phyloP scores from a whole-genome alignment of 2,888 invertebrate species.

The Agonum fuliginosum region DNA sequence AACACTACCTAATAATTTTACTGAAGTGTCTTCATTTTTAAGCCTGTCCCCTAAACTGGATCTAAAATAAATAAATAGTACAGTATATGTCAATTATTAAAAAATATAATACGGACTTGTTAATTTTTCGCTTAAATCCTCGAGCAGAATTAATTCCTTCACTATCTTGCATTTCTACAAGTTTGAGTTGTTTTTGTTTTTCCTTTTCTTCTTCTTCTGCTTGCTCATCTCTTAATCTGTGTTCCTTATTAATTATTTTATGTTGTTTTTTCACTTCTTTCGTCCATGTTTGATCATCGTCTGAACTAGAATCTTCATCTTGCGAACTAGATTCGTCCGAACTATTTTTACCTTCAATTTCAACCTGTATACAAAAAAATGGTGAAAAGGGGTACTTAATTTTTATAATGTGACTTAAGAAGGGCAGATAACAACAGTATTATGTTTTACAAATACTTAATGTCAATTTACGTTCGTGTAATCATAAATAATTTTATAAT shows the following conservation, averaged over 20 bases:
- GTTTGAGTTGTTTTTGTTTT: slow-evolving; percentile 64
- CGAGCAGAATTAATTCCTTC: slow-evolving; percentile 70
- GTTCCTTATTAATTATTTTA: slow-evolving; percentile 77
- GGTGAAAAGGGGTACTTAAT: too few species aligned
- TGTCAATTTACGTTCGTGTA: too few species aligned
- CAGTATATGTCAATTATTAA: background rate
- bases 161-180: slow-evolving; percentile 63
- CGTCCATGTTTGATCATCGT: slow-evolving; percentile 87
- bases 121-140: slow-evolving; percentile 74
- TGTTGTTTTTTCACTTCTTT: slow-evolving; percentile 88
- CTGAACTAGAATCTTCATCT: slow-evolving; percentile 77
- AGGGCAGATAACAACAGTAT: too few species aligned
- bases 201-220: slow-evolving; percentile 69
- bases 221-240: slow-evolving; percentile 71
- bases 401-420: too few species aligned
- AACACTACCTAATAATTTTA: slow-evolving; percentile 76
- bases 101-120: slow-evolving; percentile 69
- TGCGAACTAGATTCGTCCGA: slow-evolving; percentile 71
- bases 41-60: slow-evolving; percentile 85
- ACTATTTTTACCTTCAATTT: slow-evolving; percentile 72
- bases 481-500: too few species aligned
- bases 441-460: background rate
- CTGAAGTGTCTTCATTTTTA: slow-evolving; percentile 75
- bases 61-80: slow-evolving; percentile 71
- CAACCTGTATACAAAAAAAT: slow-evolving; percentile 66